Conservation (phyloP, 2,113 vertebrate genomes). For the Psittacara wagleri region DNA sequence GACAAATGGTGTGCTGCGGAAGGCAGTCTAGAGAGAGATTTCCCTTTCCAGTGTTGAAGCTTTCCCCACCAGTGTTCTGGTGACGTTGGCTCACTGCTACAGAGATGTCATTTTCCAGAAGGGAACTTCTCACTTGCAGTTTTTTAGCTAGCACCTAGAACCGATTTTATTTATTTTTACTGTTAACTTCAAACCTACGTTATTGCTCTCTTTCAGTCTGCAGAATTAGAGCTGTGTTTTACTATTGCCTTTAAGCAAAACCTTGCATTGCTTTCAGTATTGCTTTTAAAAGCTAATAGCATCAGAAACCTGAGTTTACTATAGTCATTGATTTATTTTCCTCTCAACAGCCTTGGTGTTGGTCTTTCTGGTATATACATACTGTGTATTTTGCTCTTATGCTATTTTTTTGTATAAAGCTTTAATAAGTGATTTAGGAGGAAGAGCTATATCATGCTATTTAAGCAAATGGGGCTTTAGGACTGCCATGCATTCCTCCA, state of each 20-base stretch:
- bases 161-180: neutral
- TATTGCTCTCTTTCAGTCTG: neutral
- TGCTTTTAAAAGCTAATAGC: neutral
- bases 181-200: neutral
- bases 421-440: neutral
- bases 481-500: neutral
- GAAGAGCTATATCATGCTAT: constrained; percentile 3
- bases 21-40: neutral
- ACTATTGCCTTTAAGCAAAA: neutral
- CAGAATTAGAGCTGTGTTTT: neutral
- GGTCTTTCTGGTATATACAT: neutral
- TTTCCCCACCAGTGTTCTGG: neutral
- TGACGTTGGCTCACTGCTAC: neutral
- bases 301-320: neutral
- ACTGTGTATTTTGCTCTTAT: neutral
- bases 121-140: neutral
- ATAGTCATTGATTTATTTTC: neutral
- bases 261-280: neutral
- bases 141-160: neutral
- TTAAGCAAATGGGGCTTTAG: constrained; percentile 54
- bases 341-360: neutral
- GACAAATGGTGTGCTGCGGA: neutral
- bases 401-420: constrained; percentile 3
- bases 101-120: neutral
- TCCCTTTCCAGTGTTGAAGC: neutral